Conservation (phyloP, 1,140 invertebrate genomes). For the Bombus affinis region DNA sequence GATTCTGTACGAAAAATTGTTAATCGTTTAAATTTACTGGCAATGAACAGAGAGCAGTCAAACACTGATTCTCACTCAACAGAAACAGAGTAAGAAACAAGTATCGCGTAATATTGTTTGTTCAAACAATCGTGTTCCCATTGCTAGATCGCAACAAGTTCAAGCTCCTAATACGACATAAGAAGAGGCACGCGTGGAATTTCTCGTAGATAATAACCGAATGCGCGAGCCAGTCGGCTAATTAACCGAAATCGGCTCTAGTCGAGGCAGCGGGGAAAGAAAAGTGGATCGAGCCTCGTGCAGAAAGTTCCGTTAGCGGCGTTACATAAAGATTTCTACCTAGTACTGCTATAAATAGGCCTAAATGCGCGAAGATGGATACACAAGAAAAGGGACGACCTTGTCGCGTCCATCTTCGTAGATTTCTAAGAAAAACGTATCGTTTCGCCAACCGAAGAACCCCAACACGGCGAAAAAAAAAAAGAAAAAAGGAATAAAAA, state of each 20-base stretch:
- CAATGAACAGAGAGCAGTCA: neutral
- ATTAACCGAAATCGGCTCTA: constrained; percentile 44
- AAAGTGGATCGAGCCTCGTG: constrained; percentile 16
- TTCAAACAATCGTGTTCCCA: neutral
- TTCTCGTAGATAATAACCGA: neutral
- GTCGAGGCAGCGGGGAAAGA: neutral
- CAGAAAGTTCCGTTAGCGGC: constrained; percentile 34
- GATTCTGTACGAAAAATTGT: too few relatives aligned
- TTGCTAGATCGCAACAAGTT: neutral
- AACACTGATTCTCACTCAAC: too few relatives aligned
- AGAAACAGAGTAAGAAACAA: too few relatives aligned
- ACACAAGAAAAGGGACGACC: constrained; percentile 1
- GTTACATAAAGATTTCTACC: constrained; percentile 46
- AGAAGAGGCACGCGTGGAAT: constrained; percentile 12
- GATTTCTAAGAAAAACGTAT: neutral
- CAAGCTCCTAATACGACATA: neutral
- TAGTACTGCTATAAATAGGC: constrained; percentile 43
- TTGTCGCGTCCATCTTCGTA: constrained; percentile 1
- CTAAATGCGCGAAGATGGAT: constrained; percentile 25
- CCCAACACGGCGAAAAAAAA: neutral
- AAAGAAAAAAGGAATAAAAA: neutral
- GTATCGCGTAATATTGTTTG: neutral
- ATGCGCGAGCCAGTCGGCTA: neutral
- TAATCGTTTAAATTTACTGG: neutral
- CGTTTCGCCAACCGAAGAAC: too few relatives aligned